phyloP scores from a whole-genome alignment of 1,140 invertebrate genomes.

The Phthorimaea operculella region DNA sequence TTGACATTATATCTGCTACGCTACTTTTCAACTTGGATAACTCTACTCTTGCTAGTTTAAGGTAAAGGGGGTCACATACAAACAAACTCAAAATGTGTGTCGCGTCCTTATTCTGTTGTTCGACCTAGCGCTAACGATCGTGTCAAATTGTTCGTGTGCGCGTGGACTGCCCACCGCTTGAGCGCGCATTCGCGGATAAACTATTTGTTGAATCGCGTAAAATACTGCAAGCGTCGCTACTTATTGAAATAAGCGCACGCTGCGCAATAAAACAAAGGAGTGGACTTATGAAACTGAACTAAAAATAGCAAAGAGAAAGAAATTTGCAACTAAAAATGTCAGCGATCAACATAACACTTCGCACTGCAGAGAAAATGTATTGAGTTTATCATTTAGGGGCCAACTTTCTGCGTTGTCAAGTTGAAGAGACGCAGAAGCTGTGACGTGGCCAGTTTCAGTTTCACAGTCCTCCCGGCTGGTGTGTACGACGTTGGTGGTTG shows the following conservation, averaged over 20 bases:
- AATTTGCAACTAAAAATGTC: no score
- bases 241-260: no score
- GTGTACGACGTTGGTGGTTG: not conserved
- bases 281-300: no score
- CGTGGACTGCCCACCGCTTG: not conserved
- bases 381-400: no score
- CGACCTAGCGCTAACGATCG: not conserved
- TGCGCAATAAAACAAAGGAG: no score
- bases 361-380: no score
- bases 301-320: no score
- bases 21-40: not conserved
- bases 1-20: conserved; percentile 2
- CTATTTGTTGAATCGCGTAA: not conserved
- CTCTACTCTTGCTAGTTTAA: not conserved
- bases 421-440: no score
- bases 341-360: no score
- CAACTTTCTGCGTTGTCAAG: no score
- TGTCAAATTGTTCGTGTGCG: not conserved
- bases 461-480: not conserved
- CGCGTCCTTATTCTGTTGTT: not conserved
- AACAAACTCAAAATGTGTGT: conserved; percentile 1
- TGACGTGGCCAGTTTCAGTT: no score
- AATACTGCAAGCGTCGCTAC: no score
- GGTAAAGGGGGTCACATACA: not conserved
- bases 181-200: not conserved